Base-by-base conservation (phyloP, 2,797 vertebrate genomes). In the Novumbra hubbsi region DNA sequence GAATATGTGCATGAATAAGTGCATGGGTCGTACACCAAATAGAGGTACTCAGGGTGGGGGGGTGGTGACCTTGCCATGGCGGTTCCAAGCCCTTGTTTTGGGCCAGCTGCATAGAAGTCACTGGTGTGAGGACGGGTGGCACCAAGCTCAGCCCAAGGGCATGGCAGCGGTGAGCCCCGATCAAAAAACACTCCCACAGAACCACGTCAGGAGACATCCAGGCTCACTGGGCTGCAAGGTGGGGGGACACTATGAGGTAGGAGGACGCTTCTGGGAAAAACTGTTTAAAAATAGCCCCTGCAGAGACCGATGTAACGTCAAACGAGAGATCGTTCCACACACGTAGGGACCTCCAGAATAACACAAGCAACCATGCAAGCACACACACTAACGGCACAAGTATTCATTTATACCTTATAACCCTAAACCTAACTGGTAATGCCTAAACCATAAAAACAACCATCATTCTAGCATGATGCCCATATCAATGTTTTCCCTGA, bases 201-300 rank as follows among this genome's bases (percentile, higher is more conserved):
- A 70, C 32, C 65, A 8, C 5, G 52, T 17, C 24, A 38, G 14
- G 8, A 24, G 5, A 30, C 32, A 38, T 9, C n/a, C 12, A 6
- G 21, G 16, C 2, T 17, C 24, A 49, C 49, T 68, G 76, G 74
- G 49, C 60, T 38, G 27, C 14, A 72, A 80, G 78, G 76, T 72
- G 76, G 63, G 34, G 1, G 60, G 88, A n/a, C 76, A 91, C 92
- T 83, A 86, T 67, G 88, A 92, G 83, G 85, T 11, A 24, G 78
- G 73, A 27, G 78, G 73, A 73, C 73, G 68, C 79, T 88, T 86
- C 89, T 87, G 76, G 80, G 89, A 90, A 91, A 88, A 78, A 45
- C 69, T 28, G 77, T 86, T 91, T 94, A 94, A 91, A 93, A 94
- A 94, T 94, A 94, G 92, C 45, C n/a, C n/a, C 73, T 4, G 79